phyloP scores from a whole-genome alignment of 2,888 invertebrate genomes.

The Mythimna loreyi region DNA sequence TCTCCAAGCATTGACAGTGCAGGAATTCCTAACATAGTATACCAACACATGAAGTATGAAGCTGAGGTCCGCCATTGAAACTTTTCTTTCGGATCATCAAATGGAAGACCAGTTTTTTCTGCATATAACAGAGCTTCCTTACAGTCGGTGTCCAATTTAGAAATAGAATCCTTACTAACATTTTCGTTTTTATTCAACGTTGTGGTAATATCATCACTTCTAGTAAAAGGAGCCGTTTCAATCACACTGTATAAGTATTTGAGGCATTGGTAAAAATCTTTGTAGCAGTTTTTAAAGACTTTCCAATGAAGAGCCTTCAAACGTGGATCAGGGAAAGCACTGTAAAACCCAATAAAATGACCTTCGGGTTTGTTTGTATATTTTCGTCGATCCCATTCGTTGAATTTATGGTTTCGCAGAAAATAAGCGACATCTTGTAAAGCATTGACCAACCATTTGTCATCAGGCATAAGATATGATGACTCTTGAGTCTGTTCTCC shows the following conservation, averaged over 20 bases:
- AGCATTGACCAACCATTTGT: conserved; percentile 83
- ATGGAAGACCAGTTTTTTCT: conserved; percentile 86
- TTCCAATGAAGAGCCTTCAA: conserved; percentile 91
- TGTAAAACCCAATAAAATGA: conserved; percentile 73
- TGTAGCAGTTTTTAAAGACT: conserved; percentile 89
- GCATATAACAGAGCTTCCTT: conserved; percentile 81
- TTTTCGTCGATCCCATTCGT: conserved; percentile 91
- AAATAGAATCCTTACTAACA: conserved; percentile 41
- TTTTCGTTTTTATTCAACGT: conserved; percentile 81
- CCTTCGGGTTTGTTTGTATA: conserved; percentile 72
- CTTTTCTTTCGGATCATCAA: conserved; percentile 90
- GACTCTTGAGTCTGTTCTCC: conserved; percentile 45
- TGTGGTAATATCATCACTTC: conserved; percentile 88
- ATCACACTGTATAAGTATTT: conserved; percentile 86
- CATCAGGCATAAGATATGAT: conserved; percentile 61
- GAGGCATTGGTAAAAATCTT: conserved; percentile 90
- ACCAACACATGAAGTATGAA: conserved; percentile 93
- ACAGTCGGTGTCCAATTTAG: conserved; percentile 84
- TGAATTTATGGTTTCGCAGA: conserved; percentile 92
- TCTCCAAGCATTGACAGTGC: conserved; percentile 89
- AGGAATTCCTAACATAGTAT: conserved; percentile 90
- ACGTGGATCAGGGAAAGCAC: conserved; percentile 89
- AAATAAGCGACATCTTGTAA: conserved; percentile 91
- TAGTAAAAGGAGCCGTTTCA: conserved; percentile 81
- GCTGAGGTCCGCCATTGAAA: conserved; percentile 92